Conservation (phyloP, 2,113 vertebrate species). For the Triplophysa tibetana region DNA sequence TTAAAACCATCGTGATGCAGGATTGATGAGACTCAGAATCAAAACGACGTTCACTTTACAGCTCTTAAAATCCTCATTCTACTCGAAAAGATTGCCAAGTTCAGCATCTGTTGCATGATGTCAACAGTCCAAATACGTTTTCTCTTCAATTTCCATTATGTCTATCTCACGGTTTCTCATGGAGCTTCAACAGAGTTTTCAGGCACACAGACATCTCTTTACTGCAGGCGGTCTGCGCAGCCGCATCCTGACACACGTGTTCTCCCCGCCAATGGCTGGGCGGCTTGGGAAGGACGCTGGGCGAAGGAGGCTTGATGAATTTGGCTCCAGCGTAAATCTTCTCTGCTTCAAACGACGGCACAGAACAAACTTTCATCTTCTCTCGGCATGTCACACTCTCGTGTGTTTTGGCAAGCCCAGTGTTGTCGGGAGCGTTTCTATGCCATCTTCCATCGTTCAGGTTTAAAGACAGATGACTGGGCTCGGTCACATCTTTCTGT, state of each 20-base stretch:
- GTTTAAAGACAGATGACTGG: conserved; percentile 68
- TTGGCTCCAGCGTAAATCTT: conserved; percentile 91
- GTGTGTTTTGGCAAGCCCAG: conserved; percentile 68
- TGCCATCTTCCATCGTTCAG: conserved; percentile 72
- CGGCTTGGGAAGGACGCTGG: conserved; percentile 92
- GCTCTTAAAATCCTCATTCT: conserved; percentile 60
- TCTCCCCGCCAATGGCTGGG: conserved; percentile 92
- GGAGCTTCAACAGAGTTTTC: conserved; percentile 91
- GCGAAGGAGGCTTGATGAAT: conserved; percentile 94
- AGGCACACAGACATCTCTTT: conserved; percentile 88
- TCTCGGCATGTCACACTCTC: conserved; percentile 72
- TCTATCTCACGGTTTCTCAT: conserved; percentile 66
- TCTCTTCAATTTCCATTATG: too few relatives aligned
- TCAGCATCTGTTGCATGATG: conserved; percentile 71
- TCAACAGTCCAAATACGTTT: conserved; percentile 4
- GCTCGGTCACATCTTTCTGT: conserved; percentile 78
- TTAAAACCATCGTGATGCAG: conserved; percentile 63
- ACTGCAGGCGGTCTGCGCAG: conserved; percentile 67
- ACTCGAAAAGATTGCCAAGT: conserved; percentile 65
- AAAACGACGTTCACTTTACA: conserved; percentile 90
- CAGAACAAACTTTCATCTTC: conserved; percentile 68
- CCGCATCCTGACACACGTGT: conserved; percentile 63
- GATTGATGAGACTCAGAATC: conserved; percentile 83
- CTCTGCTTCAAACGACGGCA: conserved; percentile 73
- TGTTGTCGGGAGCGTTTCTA: conserved; percentile 61